A percentile compares a stretch with the other conserved stretches of the same genome.
phyloP scores from a whole-genome alignment of 2,888 invertebrate genomes.

The Emmelina monodactyla region DNA sequence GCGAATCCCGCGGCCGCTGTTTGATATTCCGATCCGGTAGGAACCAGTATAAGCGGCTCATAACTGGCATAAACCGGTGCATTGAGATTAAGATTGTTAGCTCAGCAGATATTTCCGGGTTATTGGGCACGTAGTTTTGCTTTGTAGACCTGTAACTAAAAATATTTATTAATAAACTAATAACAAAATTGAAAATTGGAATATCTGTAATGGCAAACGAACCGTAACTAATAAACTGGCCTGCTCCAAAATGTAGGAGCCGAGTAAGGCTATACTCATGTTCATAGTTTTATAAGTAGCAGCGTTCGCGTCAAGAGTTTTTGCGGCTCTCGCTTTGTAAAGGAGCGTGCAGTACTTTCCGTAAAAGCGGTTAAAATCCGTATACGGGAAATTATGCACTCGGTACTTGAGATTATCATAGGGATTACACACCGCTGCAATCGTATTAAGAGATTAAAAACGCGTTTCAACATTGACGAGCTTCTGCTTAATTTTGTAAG shows the following conservation, averaged over 20 bases:
- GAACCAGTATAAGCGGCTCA: too few relatives aligned
- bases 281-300: conserved; percentile 6
- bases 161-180: too few relatives aligned
- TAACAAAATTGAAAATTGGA: neutral
- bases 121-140: too few relatives aligned
- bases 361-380: neutral
- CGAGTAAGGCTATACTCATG: neutral
- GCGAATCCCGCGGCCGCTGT: too few relatives aligned
- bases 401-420: conserved; percentile 1
- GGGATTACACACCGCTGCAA: conserved; percentile 1
- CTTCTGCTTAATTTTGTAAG: too few relatives aligned
- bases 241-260: neutral
- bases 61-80: too few relatives aligned
- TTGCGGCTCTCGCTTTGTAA: conserved; percentile 12
- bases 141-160: too few relatives aligned
- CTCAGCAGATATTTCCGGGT: too few relatives aligned
- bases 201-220: neutral
- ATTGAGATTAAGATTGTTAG: too few relatives aligned
- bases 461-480: neutral
- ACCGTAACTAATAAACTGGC: neutral
- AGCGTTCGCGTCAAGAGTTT: conserved; percentile 1
- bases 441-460: conserved; percentile 1
- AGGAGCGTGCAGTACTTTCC: neutral
- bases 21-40: too few relatives aligned
- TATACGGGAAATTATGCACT: conserved; percentile 1